Conservation (phyloP, 1,140 invertebrate genomes). For the Eumeta japonica region DNA sequence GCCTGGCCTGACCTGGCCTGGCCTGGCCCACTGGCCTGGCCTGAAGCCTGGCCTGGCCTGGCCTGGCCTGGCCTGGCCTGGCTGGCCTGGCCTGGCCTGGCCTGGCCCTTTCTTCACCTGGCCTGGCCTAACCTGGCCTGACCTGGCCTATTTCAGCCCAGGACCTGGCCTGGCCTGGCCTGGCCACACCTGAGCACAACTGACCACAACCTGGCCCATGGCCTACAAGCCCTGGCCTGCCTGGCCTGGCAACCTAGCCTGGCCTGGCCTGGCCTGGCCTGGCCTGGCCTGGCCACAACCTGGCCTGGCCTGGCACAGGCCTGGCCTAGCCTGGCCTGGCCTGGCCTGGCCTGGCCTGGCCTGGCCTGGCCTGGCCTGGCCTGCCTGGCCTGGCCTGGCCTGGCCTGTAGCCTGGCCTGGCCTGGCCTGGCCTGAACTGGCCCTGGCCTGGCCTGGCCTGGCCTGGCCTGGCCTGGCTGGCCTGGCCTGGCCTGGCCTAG, state of each 20-base stretch:
- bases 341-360: slow-evolving; percentile 12
- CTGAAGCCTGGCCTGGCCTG: slow-evolving; percentile 1
- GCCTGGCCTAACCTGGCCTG: slow-evolving; percentile 1
- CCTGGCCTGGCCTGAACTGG: too few species aligned
- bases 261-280: slow-evolving; percentile 13
- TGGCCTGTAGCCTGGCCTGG: too few species aligned
- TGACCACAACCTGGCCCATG: too few species aligned
- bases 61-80: slow-evolving; percentile 1
- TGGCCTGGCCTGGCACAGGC: background rate
- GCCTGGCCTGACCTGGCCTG: slow-evolving; percentile 1
- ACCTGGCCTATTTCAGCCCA: too few species aligned
- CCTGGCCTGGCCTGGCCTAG: too few species aligned
- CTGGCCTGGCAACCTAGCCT: slow-evolving; percentile 1
- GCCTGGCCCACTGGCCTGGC: slow-evolving; percentile 1
- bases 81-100: too few species aligned
- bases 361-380: slow-evolving; percentile 1
- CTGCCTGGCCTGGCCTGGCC: too few species aligned
- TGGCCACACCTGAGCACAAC: background rate
- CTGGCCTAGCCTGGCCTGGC: slow-evolving; percentile 1
- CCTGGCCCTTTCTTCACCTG: background rate
- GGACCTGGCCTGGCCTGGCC: background rate
- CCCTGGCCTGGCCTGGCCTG: slow-evolving; percentile 1
- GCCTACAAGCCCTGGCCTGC: too few species aligned
- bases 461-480: slow-evolving; percentile 1
- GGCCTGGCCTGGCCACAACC: slow-evolving; percentile 2